Evolutionary conservation across 2,888 invertebrate species (phyloP).

Genomic region (Petrolisthes manimaculis): DNA sequence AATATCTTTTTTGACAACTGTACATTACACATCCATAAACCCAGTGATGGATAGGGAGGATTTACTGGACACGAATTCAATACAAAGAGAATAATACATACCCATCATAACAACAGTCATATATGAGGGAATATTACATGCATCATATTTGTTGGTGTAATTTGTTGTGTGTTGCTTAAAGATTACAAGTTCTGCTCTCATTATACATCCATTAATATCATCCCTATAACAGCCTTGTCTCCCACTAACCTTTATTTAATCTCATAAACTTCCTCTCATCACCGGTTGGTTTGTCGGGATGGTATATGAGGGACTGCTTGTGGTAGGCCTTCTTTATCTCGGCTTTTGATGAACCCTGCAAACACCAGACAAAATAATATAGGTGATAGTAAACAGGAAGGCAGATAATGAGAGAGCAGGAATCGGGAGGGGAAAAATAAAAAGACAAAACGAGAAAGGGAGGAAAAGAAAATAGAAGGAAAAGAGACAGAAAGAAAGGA

Average conservation of each 20-base stretch:
- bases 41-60: no score
- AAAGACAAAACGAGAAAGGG: background rate
- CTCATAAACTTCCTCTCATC: conserved; percentile 98
- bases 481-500: background rate
- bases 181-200: no score
- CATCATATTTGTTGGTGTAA: no score
- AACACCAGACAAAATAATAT: conserved; percentile 34
- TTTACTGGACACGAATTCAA: no score
- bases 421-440: background rate
- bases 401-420: background rate
- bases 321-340: conserved; percentile 97
- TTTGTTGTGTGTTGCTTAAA: no score
- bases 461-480: background rate
- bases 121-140: no score
- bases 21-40: no score
- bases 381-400: background rate
- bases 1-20: no score
- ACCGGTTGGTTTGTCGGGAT: conserved; percentile 98
- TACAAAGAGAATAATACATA: no score
- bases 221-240: background rate
- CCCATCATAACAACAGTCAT: no score
- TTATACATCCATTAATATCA: no score
- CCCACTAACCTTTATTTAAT: conserved; percentile 87
- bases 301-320: conserved; percentile 90
- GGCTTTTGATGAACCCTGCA: conserved; percentile 82